Base-by-base conservation (phyloP, 2,888 invertebrate species). In the Rhamnusium bicolor region DNA sequence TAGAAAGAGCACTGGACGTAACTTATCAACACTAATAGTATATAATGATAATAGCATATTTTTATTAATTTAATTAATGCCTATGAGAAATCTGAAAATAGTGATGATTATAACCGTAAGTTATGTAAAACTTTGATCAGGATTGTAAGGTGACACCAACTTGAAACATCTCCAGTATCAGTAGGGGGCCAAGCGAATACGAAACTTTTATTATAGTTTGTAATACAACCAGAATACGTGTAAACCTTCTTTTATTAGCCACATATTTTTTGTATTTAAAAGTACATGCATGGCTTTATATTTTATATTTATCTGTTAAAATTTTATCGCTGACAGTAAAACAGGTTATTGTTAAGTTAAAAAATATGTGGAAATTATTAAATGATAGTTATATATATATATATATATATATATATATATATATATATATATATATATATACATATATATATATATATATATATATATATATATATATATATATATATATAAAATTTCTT, bases 61-160 rank as follows among this genome's bases (percentile, higher is more conserved):
- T 67, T 67, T 67, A 67, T 67, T 67, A 67, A 67, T 56, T 67
- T 67, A 67, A 67, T 67, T 67, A 67, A 56, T 65, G 46, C 24
- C 54, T 46, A 40, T 56, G 67, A 32, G 61, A 58, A 69, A 69
- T 69, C 61, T 40, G 61, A 69, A 69, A 61, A 73, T 29, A 19
- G 24, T 54, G 76, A 75, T 72, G 72, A 78, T 72, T 78, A 80
- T 79, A 76, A 73, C 74, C 78, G 81, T 84, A 83, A 84, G 83
- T 80, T 83, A 83, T 77, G 63, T 79, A 78, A 83, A 80, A 83
- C 82, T 80, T 79, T 83, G 80, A 78, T 81, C 83, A 79, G 77
- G 81, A 83, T 81, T 81, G 85, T 85, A 84, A 84, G 83, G 74
- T 83, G 85, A 85, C 81, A 85, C 84, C 82, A 73, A 78, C 83